Base-by-base conservation (phyloP, 1,140 invertebrate species). In the Portunus trituberculatus region DNA sequence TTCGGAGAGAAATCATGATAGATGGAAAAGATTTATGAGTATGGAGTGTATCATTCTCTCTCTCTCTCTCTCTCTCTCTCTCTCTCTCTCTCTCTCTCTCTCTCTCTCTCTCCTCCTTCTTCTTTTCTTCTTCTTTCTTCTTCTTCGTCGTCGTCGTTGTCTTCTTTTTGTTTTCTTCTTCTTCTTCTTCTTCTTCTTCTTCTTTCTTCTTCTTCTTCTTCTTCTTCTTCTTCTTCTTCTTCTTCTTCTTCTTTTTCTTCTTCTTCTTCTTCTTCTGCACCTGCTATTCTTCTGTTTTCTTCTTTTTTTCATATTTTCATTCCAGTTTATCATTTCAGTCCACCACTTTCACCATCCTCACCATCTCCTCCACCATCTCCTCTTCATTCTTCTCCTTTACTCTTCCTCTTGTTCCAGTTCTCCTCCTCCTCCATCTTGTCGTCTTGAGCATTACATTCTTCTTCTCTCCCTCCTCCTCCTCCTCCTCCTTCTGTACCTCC, bases 191-290 rank as follows among this genome's bases (percentile, higher is more conserved):
- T 20, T 59, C 52, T 20, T 59, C 52, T 59, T 20, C 52, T 59
- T 20, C 52, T 76, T 76, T n/a, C 67, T 76, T n/a, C 67, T 76
- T n/a, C 67, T 76, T n/a, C 67, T 76, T n/a, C n/a, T 76, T 3
- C 67, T 76, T n/a, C 67, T 76, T n/a, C 67, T 76, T n/a, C 67
- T 76, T n/a, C 67, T 76, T n/a, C 67, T 76, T n/a, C 67, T 76
- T n/a, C 67, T 76, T n/a, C 67, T 76, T 1, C 67, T 20, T 4
- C 52, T 59, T 0, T 20, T 59, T 59, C 52, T 10, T 59, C 52
- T 20, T 59, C 52, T n/a, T n/a, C 52, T 59, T 20, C 52, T 59
- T 10, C 52, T 59, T 10, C 52, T 59, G 0, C 67, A n/a, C 0
- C 20, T 25, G 3, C 1, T 76, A 8, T 20, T n/a, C n/a, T n/a